Evolutionary conservation across 2,113 vertebrate genomes (phyloP).

Genomic region (Nanorana parkeri): DNA sequence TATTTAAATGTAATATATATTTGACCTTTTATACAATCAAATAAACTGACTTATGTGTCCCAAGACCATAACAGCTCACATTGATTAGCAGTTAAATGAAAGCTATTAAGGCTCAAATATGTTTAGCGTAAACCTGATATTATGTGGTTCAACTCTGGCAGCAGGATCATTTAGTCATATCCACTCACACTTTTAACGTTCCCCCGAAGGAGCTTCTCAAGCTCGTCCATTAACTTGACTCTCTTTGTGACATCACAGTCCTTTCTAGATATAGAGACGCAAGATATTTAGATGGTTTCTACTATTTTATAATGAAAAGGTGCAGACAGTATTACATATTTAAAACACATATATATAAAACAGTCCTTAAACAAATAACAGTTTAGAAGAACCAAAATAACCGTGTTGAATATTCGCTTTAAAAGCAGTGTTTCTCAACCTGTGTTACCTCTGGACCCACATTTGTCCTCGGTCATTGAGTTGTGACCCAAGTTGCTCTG

Average conservation of each 20-base stretch:
- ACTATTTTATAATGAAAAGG: too few relatives aligned
- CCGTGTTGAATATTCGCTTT: too few relatives aligned
- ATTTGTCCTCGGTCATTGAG: too few relatives aligned
- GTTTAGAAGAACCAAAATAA: too few relatives aligned
- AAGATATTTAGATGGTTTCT: too few relatives aligned
- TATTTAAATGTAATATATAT: constrained; percentile 11
- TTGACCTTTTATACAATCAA: not conserved
- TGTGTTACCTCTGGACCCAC: too few relatives aligned
- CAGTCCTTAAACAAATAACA: too few relatives aligned
- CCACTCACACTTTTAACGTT: constrained; percentile 87
- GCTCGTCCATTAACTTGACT: constrained; percentile 82
- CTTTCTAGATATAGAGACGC: constrained; percentile 74
- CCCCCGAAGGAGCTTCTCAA: constrained; percentile 84
- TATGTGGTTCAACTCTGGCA: not conserved
- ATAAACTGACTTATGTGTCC: constrained; percentile 17
- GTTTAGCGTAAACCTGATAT: not conserved
- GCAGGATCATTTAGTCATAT: not conserved
- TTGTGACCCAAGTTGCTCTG: too few relatives aligned
- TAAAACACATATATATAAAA: too few relatives aligned
- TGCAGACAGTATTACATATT: too few relatives aligned
- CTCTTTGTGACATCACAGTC: constrained; percentile 82
- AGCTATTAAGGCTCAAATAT: not conserved
- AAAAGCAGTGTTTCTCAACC: too few relatives aligned
- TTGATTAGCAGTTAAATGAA: constrained; percentile 25
- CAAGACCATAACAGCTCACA: not conserved